Evolutionary conservation across 2,888 invertebrate species (phyloP), one percentile per base, ranked within the genome.

Genomic region (Phyllotreta cruciferae): DNA sequence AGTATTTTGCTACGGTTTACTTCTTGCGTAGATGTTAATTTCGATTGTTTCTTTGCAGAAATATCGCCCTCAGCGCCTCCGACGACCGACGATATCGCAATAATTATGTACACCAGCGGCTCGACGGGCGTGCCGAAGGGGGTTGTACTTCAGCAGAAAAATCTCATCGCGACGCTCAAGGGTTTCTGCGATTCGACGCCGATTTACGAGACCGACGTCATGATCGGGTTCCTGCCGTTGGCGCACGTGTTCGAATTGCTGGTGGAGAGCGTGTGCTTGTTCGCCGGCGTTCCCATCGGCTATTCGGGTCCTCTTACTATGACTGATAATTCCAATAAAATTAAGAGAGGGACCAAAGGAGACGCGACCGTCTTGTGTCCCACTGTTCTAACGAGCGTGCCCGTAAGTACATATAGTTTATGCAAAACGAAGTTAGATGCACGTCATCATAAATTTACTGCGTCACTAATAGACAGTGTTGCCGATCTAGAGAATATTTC

Each of bases 101-200:
- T 99, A 74, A 91, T 99, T 44, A 99, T 99, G 98, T 99, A 98
- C 85, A 99, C 98, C 1, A 96, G 96, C 72, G 98, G 98, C 5
- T 97, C 97, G 0, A 98, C 98, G 3, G 98, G 97, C 56, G 88
- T 91, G 64, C 97, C 97, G 0, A 97, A 97, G 83, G 97, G 96
- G 74, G 93, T 94, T 9, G 78, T 93, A 13, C 83, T 94, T 37
- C 88, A 92, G 2, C 94, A 94, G 80, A 87, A 87, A 75, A 94
- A 94, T 82, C 88, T 93, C 78, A 85, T 94, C 71, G 85, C 90
- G 39, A 92, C 93, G 24, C 85, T 94, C 77, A 90, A 90, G 79
- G 88, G 90, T 5, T 94, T 91, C 82, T 90, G 90, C 36, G 93
- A 94, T 80, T 87, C 89, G 53, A 88, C 92, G 60, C 85, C 86